Percentiles rank a stretch among this genome's conserved stretches.
phyloP scores from a whole-genome alignment of 2,888 invertebrate species.

The Ptychoptera contaminata region DNA sequence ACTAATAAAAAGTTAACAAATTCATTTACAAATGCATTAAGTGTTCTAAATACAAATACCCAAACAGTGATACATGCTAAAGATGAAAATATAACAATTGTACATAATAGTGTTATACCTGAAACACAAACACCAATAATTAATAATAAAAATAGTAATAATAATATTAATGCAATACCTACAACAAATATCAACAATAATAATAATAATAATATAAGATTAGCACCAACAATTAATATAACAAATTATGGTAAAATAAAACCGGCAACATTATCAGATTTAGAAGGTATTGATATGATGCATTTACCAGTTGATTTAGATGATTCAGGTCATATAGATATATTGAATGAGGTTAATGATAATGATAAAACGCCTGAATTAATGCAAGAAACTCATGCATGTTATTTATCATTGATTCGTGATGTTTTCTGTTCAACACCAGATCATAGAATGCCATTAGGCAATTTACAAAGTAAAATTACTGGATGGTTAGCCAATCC shows the following conservation, averaged over 20 bases:
- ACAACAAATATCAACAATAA: not conserved
- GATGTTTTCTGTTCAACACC: constrained; percentile 75
- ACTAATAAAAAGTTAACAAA: not conserved
- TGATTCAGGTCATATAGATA: constrained; percentile 37
- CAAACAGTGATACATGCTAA: not conserved
- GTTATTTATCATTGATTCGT: constrained; percentile 74
- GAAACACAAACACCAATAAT: constrained; percentile 2
- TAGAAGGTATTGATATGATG: constrained; percentile 58
- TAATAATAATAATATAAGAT: constrained; percentile 1
- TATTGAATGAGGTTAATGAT: constrained; percentile 34
- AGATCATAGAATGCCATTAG: constrained; percentile 68
- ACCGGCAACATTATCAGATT: constrained; percentile 33
- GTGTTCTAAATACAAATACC: not conserved
- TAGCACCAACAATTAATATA: constrained; percentile 1
- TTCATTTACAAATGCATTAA: not conserved
- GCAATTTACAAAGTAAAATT: constrained; percentile 56
- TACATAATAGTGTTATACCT: constrained; percentile 1
- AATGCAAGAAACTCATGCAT: constrained; percentile 68
- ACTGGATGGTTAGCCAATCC: constrained; percentile 62
- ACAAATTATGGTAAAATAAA: constrained; percentile 13
- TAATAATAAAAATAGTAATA: constrained; percentile 1
- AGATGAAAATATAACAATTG: not conserved
- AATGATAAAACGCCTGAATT: constrained; percentile 30
- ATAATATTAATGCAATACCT: not conserved
- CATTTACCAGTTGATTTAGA: constrained; percentile 59